Evolutionary conservation across 2,113 vertebrate species (phyloP).

Genomic region (Pycnonotus jocosus): DNA sequence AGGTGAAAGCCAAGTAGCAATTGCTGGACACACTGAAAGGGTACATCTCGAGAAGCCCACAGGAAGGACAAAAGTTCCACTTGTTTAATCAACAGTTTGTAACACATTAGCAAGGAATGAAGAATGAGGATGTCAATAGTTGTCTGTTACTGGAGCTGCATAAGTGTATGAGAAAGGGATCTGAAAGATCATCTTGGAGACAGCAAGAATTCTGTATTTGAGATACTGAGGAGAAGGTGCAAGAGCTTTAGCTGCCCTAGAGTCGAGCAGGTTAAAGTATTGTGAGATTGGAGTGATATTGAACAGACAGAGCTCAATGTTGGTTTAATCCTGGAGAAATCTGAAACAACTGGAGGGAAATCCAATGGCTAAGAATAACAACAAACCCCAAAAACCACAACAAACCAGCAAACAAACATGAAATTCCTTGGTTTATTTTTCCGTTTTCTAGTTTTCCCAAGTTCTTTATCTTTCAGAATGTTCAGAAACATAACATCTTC

Average conservation of each 20-base stretch:
- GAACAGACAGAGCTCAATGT: background rate
- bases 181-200: background rate
- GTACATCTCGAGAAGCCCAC: background rate
- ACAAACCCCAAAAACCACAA: rapidly evolving
- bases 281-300: background rate
- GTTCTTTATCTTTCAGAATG: background rate
- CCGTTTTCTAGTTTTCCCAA: background rate
- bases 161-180: background rate
- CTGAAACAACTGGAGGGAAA: background rate
- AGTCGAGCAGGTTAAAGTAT: background rate
- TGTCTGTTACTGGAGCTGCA: background rate
- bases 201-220: background rate
- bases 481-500: background rate
- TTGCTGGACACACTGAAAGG: background rate
- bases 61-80: background rate
- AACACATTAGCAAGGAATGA: background rate
- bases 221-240: background rate
- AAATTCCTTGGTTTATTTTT: background rate
- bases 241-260: background rate
- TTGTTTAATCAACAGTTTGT: background rate
- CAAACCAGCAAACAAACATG: background rate
- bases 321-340: background rate
- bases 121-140: rapidly evolving
- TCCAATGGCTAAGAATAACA: background rate
- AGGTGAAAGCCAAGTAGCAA: background rate